A percentile compares a stretch with the other conserved stretches of the same genome.
phyloP scores from a whole-genome alignment of 2,113 vertebrate genomes.

The Pedionomus torquatus region DNA sequence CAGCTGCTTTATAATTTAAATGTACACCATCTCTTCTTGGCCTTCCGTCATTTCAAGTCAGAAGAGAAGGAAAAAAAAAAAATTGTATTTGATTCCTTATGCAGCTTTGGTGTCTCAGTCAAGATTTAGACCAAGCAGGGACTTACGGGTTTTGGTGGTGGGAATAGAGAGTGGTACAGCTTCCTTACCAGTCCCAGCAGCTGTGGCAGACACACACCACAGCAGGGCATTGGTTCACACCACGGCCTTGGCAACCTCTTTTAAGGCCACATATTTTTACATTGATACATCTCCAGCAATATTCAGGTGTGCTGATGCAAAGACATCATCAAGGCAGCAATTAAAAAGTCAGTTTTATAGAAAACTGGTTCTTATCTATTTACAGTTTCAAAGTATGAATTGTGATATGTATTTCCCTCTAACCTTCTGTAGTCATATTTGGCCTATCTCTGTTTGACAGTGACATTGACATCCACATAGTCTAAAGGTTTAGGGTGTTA shows the following conservation, averaged over 20 bases:
- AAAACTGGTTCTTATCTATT: background rate
- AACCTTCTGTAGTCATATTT: background rate
- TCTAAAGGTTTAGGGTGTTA: background rate
- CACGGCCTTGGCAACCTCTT: background rate
- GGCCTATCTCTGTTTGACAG: background rate
- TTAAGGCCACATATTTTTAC: background rate
- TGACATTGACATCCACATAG: background rate
- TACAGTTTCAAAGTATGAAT: background rate
- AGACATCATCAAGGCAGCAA: background rate
- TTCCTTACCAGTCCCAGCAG: background rate
- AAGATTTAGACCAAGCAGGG: background rate
- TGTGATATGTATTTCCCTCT: background rate
- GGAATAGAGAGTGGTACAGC: accelerated
- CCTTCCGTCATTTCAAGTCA: background rate
- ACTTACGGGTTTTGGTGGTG: background rate
- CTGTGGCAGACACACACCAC: accelerated
- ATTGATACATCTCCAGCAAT: background rate
- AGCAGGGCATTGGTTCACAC: background rate
- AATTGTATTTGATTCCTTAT: background rate
- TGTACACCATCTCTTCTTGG: background rate
- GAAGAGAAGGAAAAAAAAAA: background rate
- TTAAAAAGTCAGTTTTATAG: background rate
- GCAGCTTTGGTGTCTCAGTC: background rate
- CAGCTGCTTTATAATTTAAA: background rate
- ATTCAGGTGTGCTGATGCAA: background rate